These are phyloP conservation scores for Polyergus mexicanus DNA, from an alignment of 1,140 invertebrate genomes.

Conservation along the genomic window DNA sequence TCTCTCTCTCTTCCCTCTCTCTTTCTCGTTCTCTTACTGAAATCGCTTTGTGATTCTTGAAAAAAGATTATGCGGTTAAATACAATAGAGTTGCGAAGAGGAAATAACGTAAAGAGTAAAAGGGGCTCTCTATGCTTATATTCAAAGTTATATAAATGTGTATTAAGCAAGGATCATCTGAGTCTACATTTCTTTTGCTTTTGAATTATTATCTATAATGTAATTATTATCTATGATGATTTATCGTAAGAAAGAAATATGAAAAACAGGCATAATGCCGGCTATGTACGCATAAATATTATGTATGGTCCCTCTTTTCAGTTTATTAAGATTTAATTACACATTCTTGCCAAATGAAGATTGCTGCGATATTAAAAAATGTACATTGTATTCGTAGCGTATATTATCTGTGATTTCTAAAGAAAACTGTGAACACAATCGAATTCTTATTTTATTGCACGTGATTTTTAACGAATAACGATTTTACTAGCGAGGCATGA, in stretches of 20 bases:
- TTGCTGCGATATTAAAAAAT: constrained; percentile 33
- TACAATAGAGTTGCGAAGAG: background rate
- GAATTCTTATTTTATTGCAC: background rate
- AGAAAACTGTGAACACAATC: background rate
- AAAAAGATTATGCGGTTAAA: background rate
- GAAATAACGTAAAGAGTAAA: background rate
- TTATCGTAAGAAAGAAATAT: background rate
- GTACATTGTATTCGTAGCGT: background rate
- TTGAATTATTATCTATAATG: background rate
- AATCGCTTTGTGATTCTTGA: background rate
- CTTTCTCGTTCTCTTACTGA: background rate
- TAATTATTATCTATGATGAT: background rate
- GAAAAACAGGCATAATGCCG: background rate
- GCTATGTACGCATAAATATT: background rate
- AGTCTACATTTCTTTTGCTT: background rate
- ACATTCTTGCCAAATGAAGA: background rate
- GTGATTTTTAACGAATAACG: constrained; percentile 56
- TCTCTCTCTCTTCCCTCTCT: background rate
- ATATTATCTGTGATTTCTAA: background rate
- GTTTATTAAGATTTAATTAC: constrained; percentile 57
- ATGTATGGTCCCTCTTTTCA: background rate
- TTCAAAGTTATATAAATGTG: background rate
- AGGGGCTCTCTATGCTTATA: background rate
- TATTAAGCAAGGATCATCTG: background rate
- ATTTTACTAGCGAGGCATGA: constrained; percentile 28